Conservation (phyloP, 2,797 vertebrate genomes). For the Hippopotamyrus pictus region DNA sequence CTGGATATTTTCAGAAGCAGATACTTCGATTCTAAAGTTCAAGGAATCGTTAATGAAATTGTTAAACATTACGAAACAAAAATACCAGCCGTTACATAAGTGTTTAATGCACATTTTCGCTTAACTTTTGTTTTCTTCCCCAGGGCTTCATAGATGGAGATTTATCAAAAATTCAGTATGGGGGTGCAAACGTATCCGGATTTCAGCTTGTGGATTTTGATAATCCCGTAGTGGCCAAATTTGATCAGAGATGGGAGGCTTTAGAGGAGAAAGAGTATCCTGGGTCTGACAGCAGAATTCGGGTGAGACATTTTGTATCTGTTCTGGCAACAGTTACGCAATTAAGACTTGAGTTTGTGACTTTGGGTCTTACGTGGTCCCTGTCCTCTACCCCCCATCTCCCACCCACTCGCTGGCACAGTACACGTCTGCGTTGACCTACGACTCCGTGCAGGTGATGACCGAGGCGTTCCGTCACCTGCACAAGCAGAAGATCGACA, state of each 20-base stretch:
- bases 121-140: background rate
- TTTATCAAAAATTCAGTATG: constrained; percentile 93
- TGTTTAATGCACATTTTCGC: background rate
- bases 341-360: background rate
- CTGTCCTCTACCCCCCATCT: background rate
- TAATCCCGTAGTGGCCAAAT: constrained; percentile 89
- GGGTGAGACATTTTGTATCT: constrained; percentile 56
- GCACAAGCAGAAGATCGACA: constrained; percentile 90
- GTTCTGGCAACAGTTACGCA: background rate
- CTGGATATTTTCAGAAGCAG: background rate
- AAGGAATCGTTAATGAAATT: background rate
- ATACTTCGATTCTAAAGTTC: background rate
- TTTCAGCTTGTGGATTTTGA: constrained; percentile 99
- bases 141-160: constrained; percentile 94
- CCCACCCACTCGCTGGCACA: constrained; percentile 44
- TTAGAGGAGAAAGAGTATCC: constrained; percentile 97
- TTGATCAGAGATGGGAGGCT: constrained; percentile 95
- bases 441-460: constrained; percentile 93
- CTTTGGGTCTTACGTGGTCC: background rate
- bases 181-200: constrained; percentile 87
- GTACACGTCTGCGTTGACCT: constrained; percentile 94
- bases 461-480: constrained; percentile 93
- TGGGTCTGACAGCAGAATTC: constrained; percentile 80
- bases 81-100: background rate
- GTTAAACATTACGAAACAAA: background rate